Conservation (phyloP, 2,888 invertebrate species). For the Galerucella nymphaeae region DNA sequence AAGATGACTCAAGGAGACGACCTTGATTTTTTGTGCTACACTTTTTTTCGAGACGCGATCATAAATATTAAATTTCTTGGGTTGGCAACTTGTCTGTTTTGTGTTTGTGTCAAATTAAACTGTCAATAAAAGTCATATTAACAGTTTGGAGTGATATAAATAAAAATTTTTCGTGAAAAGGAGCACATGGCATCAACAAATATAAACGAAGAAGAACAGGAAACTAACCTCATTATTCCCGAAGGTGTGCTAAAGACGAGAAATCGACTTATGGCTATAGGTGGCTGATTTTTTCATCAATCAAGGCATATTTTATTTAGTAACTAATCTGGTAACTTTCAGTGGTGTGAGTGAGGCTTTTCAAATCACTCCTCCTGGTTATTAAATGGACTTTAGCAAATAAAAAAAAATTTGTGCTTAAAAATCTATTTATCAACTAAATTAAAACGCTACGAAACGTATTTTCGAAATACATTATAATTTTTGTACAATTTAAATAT, state of each 20-base stretch:
- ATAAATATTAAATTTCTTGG: too few relatives aligned
- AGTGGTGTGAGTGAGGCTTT: too few relatives aligned
- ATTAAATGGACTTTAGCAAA: too few relatives aligned
- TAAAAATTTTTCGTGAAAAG: constrained; percentile 11
- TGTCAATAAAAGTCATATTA: not conserved
- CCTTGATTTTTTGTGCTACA: too few relatives aligned
- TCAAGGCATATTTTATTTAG: too few relatives aligned
- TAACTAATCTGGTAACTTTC: too few relatives aligned
- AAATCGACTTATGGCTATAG: too few relatives aligned
- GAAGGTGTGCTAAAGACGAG: constrained; percentile 6
- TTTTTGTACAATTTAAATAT: not conserved
- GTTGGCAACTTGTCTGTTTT: too few relatives aligned
- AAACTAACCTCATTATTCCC: constrained; percentile 1
- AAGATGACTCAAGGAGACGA: too few relatives aligned
- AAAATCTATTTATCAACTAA: not conserved
- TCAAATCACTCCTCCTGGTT: too few relatives aligned
- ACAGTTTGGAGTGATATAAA: not conserved
- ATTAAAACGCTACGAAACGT: not conserved
- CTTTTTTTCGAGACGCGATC: too few relatives aligned
- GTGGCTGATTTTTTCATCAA: too few relatives aligned
- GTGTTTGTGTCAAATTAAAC: not conserved
- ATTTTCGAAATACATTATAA: not conserved
- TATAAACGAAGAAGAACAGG: not conserved
- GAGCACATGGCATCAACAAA: not conserved
- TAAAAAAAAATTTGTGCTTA: not conserved